Evolutionary conservation across 2,797 vertebrate genomes (phyloP).

Genomic region (Aratinga solstitialis): DNA sequence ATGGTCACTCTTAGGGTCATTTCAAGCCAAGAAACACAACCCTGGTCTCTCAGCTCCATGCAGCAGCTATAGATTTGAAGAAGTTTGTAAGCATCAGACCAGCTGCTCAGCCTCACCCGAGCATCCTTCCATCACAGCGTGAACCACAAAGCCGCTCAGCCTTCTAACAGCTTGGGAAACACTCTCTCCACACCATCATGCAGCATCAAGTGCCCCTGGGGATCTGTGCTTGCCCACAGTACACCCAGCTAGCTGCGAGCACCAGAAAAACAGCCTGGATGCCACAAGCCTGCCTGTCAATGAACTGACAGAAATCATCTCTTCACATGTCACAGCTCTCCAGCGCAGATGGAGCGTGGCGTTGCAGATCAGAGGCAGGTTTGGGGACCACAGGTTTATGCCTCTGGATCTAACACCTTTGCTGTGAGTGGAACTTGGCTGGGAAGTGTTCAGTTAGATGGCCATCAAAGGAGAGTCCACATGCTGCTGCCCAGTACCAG

Average conservation of each 20-base stretch:
- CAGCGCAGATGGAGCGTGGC: not conserved
- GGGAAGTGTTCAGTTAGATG: fast-evolving
- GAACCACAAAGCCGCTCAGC: not conserved
- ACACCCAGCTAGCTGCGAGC: not conserved
- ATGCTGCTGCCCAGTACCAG: not conserved
- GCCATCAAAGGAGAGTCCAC: not conserved
- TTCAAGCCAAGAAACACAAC: not conserved
- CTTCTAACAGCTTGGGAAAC: conserved; percentile 15
- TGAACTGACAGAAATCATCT: not conserved
- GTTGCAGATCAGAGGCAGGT: not conserved
- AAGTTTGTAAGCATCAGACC: not conserved
- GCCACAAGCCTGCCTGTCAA: conserved; percentile 5
- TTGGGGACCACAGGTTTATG: not conserved
- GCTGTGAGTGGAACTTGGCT: not conserved
- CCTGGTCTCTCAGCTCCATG: not conserved
- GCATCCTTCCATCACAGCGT: not conserved
- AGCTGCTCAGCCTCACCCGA: not conserved
- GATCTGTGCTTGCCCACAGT: not conserved
- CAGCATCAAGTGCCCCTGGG: not conserved
- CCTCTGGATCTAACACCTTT: not conserved
- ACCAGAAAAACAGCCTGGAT: not conserved
- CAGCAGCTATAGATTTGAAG: not conserved
- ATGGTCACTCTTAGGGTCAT: not conserved
- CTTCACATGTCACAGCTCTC: not conserved
- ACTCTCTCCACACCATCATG: not conserved